Evolutionary conservation across 2,797 vertebrate species (phyloP), one percentile per base, ranked within the genome.

Genomic region (Eulemur coronatus): DNA sequence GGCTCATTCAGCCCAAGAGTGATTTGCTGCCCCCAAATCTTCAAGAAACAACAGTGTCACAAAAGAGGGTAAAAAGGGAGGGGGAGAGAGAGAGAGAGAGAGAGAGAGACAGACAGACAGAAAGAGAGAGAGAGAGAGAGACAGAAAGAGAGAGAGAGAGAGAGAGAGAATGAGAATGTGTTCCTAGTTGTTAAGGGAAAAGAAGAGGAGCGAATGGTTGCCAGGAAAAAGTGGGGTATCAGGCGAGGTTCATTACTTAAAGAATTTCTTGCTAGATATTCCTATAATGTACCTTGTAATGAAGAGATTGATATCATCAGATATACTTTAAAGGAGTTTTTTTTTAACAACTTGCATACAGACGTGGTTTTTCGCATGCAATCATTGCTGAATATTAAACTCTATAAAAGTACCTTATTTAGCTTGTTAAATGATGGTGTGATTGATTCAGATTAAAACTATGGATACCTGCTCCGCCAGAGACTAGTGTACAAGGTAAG

Each of bases 301-400:
- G 41, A 72, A 88, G 63, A 85, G 38, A 82, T 6, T 72, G n/a
- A 70, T 85, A 14, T 38, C 38, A 52, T 86, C 26, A 61, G 18
- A 63, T 87, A 24, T 59, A 89, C 87, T 93, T 95, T 88, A 72
- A 43, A 94, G 82, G 43, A 72, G 20, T 28, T 11, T 86, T 91
- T 91, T 91, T 87, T 78, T 48, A 78, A 79, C 30, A 91, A 41
- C 52, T 91, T 95, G 26, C 20, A 35, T 78, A 55, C 0, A 73
- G 76, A 69, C 1, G 15, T 48, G 4, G 15, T 11, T 76, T 94
- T 96, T 91, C 20, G 94, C 35, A 63, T 89, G 43, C 33, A 88
- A 0, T 81, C n/a, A 24, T 17, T 46, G 12, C 52, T 88, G 17
- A 22, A 43, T 43, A 67, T 92, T 79, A 93, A 92, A 79, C 28